Evolutionary conservation across 2,888 invertebrate species (phyloP), one percentile per base, ranked within the genome.

Genomic region (Patella caerulea): DNA sequence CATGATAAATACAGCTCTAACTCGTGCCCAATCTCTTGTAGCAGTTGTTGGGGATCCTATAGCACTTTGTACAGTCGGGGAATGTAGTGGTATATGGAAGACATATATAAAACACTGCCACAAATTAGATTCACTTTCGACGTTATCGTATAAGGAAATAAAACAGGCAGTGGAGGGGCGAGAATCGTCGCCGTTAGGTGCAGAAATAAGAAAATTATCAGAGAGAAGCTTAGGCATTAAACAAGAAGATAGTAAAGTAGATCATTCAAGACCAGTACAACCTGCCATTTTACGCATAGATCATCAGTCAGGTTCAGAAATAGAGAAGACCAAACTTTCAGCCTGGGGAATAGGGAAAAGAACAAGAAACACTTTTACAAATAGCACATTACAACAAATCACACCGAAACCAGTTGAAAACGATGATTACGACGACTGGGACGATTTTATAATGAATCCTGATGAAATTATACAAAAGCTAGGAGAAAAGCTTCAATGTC

Each of bases 1-100:
- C 78, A 84, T 91, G 45, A 82, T 91, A 19, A 91, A 91, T 82
- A 90, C 91, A 3, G 91, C 90, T 3, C 79, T 91, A 52, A 90
- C 91, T 0, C 79, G 90, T 55, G 88, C 91, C 19, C 86, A 90
- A 82, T 89, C 88, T 0, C 82, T 87, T 55, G 87, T 91, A 15
- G 88, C 87, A 34, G 87, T 89, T 24, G 87, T 90, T 4, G 90
- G 90, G 12, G 89, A 90, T 78, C 89, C 89, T 7, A 86, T 89
- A 7, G 89, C 88, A 19, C 82, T 90, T 71, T 90, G 90, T 82
- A 85, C 87, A 11, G 85, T 89, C 1, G 90, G 91, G 15, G 89
- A 90, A 54, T 90, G 90, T 80, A 83, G 65, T 24, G 65, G 12
- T 3, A 65, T 65, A 3, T 24, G 65, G 65, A 65, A 65, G 4